Base-by-base conservation (phyloP, 2,888 invertebrate genomes). In the Blera fallax region DNA sequence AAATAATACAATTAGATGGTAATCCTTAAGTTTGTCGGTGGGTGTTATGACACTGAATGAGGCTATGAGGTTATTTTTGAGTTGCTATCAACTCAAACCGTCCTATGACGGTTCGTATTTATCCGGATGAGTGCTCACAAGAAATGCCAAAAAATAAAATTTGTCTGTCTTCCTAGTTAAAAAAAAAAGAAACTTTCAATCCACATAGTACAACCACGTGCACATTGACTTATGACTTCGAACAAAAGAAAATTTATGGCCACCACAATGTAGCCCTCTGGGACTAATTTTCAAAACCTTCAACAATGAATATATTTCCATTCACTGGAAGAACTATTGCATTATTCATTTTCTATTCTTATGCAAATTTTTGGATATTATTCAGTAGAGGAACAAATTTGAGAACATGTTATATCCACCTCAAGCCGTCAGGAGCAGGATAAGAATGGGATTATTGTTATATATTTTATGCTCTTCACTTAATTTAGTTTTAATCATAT, bases 301-400 rank as follows among this genome's bases (percentile, higher is more conserved):
- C 64, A 43, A 21, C 54, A 52, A 76, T 76, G 74, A 76, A 76
- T 76, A 76, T 48, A 76, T 56, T 56, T 76, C n/a, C 74, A 27
- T 56, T 65, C 54, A 65, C 45, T 65, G 34, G 14, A 34, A 34
- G 54, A 76, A 76, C 74, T 76, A 65, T 56, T 76, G 56, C 74
- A 76, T 76, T 76, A 76, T 76, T 76, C 74, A 76, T 76, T 45
- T 62, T 73, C 62, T 52, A 50, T 73, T 62, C 50, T 50, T 62
- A 73, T 73, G 73, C 62, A 62, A 73, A 73, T 73, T 73, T 50
- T 11, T 1, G n/a, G 11, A 40, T 67, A 52, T 52, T 52, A 67
- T 67, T 52, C 67, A 52, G 16, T 6, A 14, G 14, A 40, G 10
- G 52, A 67, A 52, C 37, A 67, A 67, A 52, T 52, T 67, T 37